Evolutionary conservation across 1,140 invertebrate species (phyloP), one percentile per base, ranked within the genome.

Genomic region (Cecropterus lyciades): DNA sequence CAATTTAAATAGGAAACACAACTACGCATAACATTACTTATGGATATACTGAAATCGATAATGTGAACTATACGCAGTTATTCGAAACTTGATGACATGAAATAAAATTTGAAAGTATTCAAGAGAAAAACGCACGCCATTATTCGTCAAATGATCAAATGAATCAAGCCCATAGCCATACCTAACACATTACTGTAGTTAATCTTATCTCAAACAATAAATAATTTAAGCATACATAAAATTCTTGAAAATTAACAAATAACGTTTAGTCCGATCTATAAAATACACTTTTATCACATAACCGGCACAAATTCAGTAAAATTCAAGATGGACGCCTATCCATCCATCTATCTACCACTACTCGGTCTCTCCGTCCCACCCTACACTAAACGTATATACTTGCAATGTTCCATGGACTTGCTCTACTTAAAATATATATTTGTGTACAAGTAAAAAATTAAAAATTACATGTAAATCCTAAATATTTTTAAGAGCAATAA

Each of bases 291-390:
- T 84, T 86, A 85, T 86, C 88, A 91, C 81, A 91, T 86, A 87
- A 92, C 89, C 91, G 89, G 91, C 89, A 90, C 86, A 87, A 91
- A 91, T 84, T 84, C 86, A 87, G 88, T 78, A 82, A 91, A 91
- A 87, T 92, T 91, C 91, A 92, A 92, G 91, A 92, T 92, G 91
- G 91, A 92, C 91, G 91, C 91, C 90, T 85, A 85, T 89, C 85
- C 82, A 84, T 84, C 75, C 75, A 79, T 77, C 75, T 73, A 74
- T 70, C 70, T 77, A 77, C 80, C 67, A 73, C 70, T 71, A 70
- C 65, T 70, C 65, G 65, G 53, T 51, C 68, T 73, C 66, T 79
- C 72, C 60, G 69, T 74, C 63, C 65, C 64, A 63, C 72, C 62
- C 66, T 48, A 57, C 20, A 20, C 30, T 40, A 40, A 40, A n/a